Evolutionary conservation across 2,888 invertebrate species (phyloP).

Genomic region (Gibbula magus): DNA sequence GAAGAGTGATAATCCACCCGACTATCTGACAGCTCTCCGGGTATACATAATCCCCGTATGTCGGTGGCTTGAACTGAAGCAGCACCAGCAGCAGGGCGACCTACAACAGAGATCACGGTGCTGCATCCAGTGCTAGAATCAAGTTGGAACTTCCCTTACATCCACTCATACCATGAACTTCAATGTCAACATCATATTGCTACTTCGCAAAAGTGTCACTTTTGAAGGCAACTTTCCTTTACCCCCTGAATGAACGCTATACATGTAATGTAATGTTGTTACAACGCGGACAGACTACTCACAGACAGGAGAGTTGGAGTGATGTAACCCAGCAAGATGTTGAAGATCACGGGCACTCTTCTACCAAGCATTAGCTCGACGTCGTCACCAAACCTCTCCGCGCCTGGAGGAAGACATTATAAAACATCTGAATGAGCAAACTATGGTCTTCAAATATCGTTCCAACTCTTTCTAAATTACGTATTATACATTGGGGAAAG

Average conservation of each 20-base stretch:
- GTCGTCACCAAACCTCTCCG: background rate
- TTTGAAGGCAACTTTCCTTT: too few species aligned
- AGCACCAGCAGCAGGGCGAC: background rate
- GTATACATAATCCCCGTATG: conserved; percentile 16
- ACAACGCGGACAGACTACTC: background rate
- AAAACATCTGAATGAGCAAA: too few species aligned
- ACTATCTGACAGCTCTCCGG: background rate
- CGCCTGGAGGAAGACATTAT: background rate
- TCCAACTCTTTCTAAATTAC: too few species aligned
- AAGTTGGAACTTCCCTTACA: too few species aligned
- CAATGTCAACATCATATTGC: too few species aligned
- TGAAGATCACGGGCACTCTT: background rate
- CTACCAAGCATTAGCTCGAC: background rate
- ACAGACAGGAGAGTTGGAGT: background rate
- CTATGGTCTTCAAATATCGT: too few species aligned
- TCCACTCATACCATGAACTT: too few species aligned
- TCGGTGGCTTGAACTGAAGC: background rate
- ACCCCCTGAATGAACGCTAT: too few species aligned
- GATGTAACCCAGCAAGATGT: background rate
- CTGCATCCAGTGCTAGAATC: too few species aligned
- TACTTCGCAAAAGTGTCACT: too few species aligned
- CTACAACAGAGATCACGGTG: background rate
- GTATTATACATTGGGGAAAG: too few species aligned
- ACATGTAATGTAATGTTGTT: too few species aligned
- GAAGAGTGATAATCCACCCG: conserved; percentile 11